Evolutionary conservation across 1,140 invertebrate genomes (phyloP), one percentile per base, ranked within the genome.

Genomic region (Archegozetes longisetosus): DNA sequence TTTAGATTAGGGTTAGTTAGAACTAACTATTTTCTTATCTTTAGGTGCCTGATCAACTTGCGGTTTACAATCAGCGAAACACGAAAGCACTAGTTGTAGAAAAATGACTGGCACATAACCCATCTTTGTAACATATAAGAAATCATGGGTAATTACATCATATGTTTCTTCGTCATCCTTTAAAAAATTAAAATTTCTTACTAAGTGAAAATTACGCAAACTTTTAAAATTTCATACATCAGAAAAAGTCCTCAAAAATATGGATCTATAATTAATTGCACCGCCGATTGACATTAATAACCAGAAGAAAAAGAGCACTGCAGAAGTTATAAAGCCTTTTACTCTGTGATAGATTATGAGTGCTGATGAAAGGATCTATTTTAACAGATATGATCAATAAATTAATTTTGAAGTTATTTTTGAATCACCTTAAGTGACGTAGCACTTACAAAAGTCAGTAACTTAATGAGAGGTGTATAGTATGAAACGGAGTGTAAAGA

Each of bases 281-380:
- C 22, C 26, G 17, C 79, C 82, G 25, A 92, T 9, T 3, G 75
- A 70, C 51, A 86, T 68, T 2, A 88, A 69, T 27, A 89, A 76
- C 88, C 88, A 94, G 73, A 93, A 95, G 46, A 88, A 71, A 70
- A 92, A 92, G 64, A 89, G 73, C 53, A 88, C 17, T 6, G 88
- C 90, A 14, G 90, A 93, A 14, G 87, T 84, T 65, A 84, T 75
- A 62, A 92, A 75, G 25, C 90, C 91, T 76, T 28, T 55, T n/a
- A n/a, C n/a, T n/a, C n/a, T n/a, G n/a, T n/a, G n/a, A n/a, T n/a
- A n/a, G n/a, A n/a, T n/a, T n/a, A n/a, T n/a, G n/a, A n/a, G n/a
- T n/a, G n/a, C n/a, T n/a, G n/a, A n/a, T n/a, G n/a, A n/a, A n/a
- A n/a, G n/a, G n/a, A n/a, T n/a, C n/a, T n/a, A n/a, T n/a, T n/a